Evolutionary conservation across 2,797 vertebrate species (phyloP), one percentile per base, ranked within the genome.

Genomic region (Neomorphus geoffroyi): DNA sequence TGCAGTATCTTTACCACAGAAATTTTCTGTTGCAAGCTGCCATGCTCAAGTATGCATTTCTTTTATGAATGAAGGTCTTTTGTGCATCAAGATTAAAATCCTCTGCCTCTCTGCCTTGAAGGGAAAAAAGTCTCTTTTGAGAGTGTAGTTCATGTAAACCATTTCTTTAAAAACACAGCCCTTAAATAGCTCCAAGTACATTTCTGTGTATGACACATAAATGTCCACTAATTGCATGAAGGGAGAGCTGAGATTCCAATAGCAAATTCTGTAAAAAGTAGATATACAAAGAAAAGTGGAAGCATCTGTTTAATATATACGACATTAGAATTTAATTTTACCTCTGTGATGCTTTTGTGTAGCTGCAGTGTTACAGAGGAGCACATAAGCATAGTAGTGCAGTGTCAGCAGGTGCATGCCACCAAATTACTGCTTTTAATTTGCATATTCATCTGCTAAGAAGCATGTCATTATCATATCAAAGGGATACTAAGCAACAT

Each of bases 391-490:
- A 98, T 98, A 98, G 98, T 98, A 98, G 98, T 98, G 98, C 98
- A 98, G 97, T 98, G 98, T 99, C 98, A 99, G 99, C 99, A 99
- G 99, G 99, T 99, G 99, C 98, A 98, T 99, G 99, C 98, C 98
- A 98, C 98, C 98, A 99, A 99, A 99, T 99, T 99, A 99, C 99
- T 98, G 98, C 98, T 98, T 98, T 98, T 98, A 98, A 99, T 99
- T 99, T 98, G 98, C 98, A 99, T 99, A 99, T 98, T 98, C 98
- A 98, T 98, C 98, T 98, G 99, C 98, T 99, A 99, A 99, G 99
- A 99, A 99, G 99, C 98, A 98, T 99, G 97, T 99, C 99, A 99
- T 99, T 99, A 99, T 99, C 99, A 99, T 99, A 99, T 99, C 99
- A 99, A 99, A 99, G 99, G 98, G 98, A 99, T 99, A 99, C 98